phyloP scores from a whole-genome alignment of 2,797 vertebrate genomes.

The Sebastes hubbsi region DNA sequence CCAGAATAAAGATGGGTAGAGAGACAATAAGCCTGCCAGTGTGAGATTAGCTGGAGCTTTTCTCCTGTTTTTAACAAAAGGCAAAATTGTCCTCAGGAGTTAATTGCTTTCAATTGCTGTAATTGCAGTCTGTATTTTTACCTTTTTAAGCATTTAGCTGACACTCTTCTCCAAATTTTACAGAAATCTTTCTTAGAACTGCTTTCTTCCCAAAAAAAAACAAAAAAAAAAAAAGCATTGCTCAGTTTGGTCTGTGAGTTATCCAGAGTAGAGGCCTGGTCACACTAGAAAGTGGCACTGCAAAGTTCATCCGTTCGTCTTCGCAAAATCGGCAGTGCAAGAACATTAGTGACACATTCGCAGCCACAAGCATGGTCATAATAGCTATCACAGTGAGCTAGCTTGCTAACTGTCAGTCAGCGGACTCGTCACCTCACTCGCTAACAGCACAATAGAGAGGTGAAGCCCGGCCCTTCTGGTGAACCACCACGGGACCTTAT shows the following conservation, averaged over 20 bases:
- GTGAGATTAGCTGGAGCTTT: conserved; percentile 49
- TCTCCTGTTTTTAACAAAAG: conserved; percentile 55
- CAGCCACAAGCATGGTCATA: neutral
- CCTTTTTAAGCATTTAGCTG: conserved; percentile 44
- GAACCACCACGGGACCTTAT: too few species aligned
- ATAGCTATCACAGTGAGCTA: neutral
- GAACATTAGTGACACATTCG: neutral
- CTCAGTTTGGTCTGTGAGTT: neutral
- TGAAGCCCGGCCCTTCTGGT: too few species aligned
- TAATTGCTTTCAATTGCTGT: conserved; percentile 60
- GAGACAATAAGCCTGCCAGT: conserved; percentile 41
- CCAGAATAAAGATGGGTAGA: conserved; percentile 45
- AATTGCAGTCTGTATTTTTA: conserved; percentile 44
- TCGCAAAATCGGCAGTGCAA: neutral
- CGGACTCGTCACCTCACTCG: neutral
- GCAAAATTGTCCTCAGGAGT: conserved; percentile 46
- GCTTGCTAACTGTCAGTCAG: neutral
- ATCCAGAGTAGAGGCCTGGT: neutral
- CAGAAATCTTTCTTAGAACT: neutral
- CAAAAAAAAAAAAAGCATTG: neutral
- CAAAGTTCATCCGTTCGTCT: neutral
- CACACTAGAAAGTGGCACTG: neutral
- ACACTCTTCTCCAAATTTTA: neutral
- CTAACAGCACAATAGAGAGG: neutral
- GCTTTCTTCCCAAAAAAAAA: neutral